These are phyloP conservation scores for Ashinkailepas kermadecensis DNA, from an alignment of 2,888 invertebrate species.

Conservation along the genomic window DNA sequence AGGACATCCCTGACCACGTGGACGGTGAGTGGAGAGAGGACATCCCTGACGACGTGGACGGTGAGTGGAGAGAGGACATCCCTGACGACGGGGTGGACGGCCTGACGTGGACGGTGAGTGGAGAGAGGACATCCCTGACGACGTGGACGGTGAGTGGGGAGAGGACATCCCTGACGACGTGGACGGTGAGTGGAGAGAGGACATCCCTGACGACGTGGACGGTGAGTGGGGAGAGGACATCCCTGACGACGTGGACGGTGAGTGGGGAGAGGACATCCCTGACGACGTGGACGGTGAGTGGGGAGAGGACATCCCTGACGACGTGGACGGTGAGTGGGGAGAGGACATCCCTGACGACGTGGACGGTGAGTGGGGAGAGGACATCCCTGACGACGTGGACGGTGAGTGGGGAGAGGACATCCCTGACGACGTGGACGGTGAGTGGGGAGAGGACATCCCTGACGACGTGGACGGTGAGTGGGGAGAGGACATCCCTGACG, in stretches of 20 bases:
- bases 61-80: not conserved
- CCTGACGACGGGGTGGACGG: not conserved
- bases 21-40: not conserved
- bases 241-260: not conserved
- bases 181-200: not conserved
- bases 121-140: not conserved
- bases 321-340: not conserved
- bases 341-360: not conserved
- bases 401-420: not conserved
- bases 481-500: not conserved
- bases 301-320: not conserved
- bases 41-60: not conserved
- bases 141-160: not conserved
- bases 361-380: not conserved
- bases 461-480: not conserved
- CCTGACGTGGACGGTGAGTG: not conserved
- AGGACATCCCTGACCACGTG: not conserved
- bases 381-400: not conserved
- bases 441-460: not conserved
- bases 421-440: not conserved
- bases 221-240: not conserved
- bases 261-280: not conserved
- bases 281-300: not conserved
- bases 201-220: not conserved
- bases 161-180: not conserved